Conservation (phyloP, 2,113 vertebrate genomes). For the Zosterops japonicus region DNA sequence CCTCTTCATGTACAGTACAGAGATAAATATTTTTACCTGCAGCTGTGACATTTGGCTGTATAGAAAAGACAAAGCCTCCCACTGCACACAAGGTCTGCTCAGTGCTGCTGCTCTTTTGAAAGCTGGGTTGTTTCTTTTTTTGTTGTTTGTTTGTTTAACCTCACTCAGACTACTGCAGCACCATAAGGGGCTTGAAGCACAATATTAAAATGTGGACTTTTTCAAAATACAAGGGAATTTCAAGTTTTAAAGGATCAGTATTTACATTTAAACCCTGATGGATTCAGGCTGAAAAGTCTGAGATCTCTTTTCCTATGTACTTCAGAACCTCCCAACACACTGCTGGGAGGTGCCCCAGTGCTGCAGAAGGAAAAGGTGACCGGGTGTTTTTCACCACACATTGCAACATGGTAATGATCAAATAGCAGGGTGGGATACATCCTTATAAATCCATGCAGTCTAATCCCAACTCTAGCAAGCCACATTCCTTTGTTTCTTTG, state of each 20-base stretch:
- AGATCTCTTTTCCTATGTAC: not conserved
- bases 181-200: not conserved
- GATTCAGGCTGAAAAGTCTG: not conserved
- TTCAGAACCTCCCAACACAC: not conserved
- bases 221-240: not conserved
- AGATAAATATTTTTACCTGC: not conserved
- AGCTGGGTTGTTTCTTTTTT: not conserved
- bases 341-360: not conserved
- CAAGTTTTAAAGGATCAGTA: not conserved
- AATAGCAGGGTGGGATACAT: not conserved
- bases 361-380: not conserved
- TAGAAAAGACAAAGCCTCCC: not conserved
- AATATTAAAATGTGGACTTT: not conserved
- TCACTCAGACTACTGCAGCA: not conserved
- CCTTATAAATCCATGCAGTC: not conserved
- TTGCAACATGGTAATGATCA: not conserved
- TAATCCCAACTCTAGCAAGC: not conserved
- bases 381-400: not conserved
- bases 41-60: not conserved
- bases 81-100: not conserved
- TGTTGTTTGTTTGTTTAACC: not conserved
- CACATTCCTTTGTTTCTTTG: slow-evolving; percentile 20
- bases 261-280: not conserved
- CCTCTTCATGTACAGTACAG: not conserved
- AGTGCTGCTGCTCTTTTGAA: not conserved